Conservation (phyloP, 1,140 invertebrate species). For the Hypsibius dujardini region DNA sequence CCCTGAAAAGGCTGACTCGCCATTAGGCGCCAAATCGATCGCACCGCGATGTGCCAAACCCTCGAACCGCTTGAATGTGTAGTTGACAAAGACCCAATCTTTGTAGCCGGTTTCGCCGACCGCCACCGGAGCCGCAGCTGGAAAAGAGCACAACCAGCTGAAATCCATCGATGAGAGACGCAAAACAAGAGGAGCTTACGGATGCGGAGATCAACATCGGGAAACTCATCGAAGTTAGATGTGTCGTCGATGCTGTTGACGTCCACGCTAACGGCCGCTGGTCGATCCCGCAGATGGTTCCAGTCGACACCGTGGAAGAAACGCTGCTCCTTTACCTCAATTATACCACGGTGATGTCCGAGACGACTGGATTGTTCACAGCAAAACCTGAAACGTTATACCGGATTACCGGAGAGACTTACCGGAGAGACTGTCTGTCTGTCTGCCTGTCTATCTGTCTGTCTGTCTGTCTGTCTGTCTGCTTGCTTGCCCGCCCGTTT, state of each 20-base stretch:
- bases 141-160: constrained; percentile 28
- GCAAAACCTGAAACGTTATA: constrained; percentile 48
- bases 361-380: constrained; percentile 74
- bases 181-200: neutral
- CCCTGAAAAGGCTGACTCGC: neutral
- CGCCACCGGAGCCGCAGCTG: constrained; percentile 44
- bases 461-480: too few relatives aligned
- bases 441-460: too few relatives aligned
- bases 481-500: too few relatives aligned
- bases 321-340: constrained; percentile 44
- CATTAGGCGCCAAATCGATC: constrained; percentile 11
- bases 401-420: too few relatives aligned
- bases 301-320: constrained; percentile 48
- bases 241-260: constrained; percentile 65
- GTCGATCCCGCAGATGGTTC: constrained; percentile 82
- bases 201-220: constrained; percentile 92
- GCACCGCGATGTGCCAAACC: constrained; percentile 71
- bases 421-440: too few relatives aligned
- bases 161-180: neutral
- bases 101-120: constrained; percentile 50
- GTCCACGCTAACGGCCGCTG: constrained; percentile 87
- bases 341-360: constrained; percentile 29
- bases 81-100: constrained; percentile 99
- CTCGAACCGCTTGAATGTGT: constrained; percentile 97
- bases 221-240: constrained; percentile 99